Conservation (phyloP, 2,797 vertebrate genomes). For the Pyrocephalus nanus region DNA sequence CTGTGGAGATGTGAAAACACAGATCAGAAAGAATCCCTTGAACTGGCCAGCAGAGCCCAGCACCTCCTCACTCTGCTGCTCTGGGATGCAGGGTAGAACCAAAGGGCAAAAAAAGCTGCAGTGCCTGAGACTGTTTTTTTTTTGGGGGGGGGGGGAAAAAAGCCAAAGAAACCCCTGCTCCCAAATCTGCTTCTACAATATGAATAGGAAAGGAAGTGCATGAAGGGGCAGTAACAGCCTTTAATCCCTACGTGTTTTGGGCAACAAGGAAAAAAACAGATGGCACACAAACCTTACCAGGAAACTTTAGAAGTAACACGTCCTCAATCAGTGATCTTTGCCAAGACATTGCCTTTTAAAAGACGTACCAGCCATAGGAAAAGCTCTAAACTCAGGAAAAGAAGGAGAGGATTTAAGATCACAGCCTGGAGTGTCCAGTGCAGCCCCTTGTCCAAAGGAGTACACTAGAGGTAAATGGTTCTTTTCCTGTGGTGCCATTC, state of each 20-base stretch:
- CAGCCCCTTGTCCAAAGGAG: background rate
- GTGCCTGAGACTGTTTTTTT: background rate
- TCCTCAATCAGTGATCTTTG: background rate
- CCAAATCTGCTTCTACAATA: background rate
- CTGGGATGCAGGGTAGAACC: background rate
- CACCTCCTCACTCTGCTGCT: background rate
- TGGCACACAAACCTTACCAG: background rate
- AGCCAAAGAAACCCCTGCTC: background rate
- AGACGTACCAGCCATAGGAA: background rate
- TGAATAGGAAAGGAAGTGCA: background rate
- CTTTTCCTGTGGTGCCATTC: background rate
- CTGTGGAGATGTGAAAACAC: background rate
- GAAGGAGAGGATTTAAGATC: background rate
- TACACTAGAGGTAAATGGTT: background rate
- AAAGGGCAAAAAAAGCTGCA: background rate
- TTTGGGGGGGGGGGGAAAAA: too few relatives aligned
- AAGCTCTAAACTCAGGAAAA: background rate
- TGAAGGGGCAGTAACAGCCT: background rate
- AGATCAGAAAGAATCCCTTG: accelerated
- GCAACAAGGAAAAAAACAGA: background rate
- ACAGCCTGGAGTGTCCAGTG: background rate
- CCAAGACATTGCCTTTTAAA: background rate
- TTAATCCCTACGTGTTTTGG: background rate
- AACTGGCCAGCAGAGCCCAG: background rate
- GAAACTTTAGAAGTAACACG: background rate